phyloP scores from a whole-genome alignment of 2,797 vertebrate species.

The Podarcis lilfordi region DNA sequence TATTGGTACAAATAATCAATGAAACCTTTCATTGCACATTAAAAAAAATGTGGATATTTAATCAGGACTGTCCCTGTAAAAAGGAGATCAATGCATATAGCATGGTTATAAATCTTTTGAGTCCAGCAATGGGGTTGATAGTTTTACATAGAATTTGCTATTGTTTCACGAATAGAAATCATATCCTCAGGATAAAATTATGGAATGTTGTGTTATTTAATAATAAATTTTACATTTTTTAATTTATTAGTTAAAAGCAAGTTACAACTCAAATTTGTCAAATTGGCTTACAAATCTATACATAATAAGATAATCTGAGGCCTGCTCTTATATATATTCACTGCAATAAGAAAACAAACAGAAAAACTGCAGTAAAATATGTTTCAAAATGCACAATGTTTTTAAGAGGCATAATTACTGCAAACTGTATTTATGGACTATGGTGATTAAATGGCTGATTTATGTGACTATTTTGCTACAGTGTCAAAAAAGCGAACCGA shows the following conservation, averaged over 20 bases:
- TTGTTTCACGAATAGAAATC: neutral
- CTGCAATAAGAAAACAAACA: neutral
- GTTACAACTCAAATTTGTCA: neutral
- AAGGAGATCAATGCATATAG: constrained; percentile 21
- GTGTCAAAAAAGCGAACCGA: neutral
- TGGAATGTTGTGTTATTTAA: neutral
- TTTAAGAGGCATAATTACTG: neutral
- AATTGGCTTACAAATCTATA: neutral
- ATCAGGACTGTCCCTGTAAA: constrained; percentile 16
- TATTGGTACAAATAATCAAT: constrained; percentile 43
- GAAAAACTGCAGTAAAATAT: neutral
- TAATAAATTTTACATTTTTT: neutral
- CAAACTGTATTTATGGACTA: neutral
- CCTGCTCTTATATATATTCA: neutral
- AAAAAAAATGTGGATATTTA: constrained; percentile 32
- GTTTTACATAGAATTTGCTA: constrained; percentile 8
- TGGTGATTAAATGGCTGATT: constrained; percentile 4
- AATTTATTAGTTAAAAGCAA: neutral
- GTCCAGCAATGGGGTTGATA: constrained; percentile 4
- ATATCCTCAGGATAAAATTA: neutral
- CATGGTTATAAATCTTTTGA: constrained; percentile 24
- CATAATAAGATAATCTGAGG: neutral
- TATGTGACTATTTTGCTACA: neutral
- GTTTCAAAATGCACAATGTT: no score
- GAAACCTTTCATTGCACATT: constrained; percentile 24